phyloP scores from a whole-genome alignment of 2,888 invertebrate genomes.

The Metalampra italica region DNA sequence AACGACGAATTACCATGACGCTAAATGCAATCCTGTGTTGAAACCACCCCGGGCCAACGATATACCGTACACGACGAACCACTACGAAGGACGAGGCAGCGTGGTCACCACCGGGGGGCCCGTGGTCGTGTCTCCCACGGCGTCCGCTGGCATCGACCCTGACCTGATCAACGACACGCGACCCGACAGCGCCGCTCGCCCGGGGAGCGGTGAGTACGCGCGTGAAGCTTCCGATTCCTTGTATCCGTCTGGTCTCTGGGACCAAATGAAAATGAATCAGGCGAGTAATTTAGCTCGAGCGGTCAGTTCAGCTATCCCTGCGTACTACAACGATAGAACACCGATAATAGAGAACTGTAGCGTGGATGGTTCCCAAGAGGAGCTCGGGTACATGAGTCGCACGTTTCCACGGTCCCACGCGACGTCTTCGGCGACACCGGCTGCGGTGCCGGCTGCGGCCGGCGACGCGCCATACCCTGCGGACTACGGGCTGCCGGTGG shows the following conservation, averaged over 20 bases:
- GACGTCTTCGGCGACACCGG: constrained; percentile 54
- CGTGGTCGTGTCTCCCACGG: constrained; percentile 86
- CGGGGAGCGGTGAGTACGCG: constrained; percentile 88
- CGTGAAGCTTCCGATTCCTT: constrained; percentile 85
- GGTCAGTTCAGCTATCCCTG: constrained; percentile 76
- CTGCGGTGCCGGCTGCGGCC: constrained; percentile 62
- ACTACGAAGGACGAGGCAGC: constrained; percentile 83
- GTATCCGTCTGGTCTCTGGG: constrained; percentile 90
- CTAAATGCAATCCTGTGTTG: constrained; percentile 82
- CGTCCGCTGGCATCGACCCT: constrained; percentile 87
- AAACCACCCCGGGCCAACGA: constrained; percentile 85
- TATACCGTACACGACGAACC: constrained; percentile 82
- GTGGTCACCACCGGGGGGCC: constrained; percentile 81
- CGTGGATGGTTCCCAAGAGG: constrained; percentile 79
- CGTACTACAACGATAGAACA: constrained; percentile 85
- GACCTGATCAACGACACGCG: constrained; percentile 91
- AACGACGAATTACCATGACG: constrained; percentile 52
- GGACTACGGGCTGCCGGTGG: constrained; percentile 88
- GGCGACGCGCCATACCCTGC: constrained; percentile 81
- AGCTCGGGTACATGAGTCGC: constrained; percentile 80
- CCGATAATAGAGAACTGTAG: constrained; percentile 84
- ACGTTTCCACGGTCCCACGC: constrained; percentile 79
- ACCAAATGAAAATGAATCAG: constrained; percentile 75
- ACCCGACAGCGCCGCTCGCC: constrained; percentile 77
- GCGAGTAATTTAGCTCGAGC: constrained; percentile 78